Conservation (phyloP, 2,797 vertebrate genomes). For the Limnodromus scolopaceus region DNA sequence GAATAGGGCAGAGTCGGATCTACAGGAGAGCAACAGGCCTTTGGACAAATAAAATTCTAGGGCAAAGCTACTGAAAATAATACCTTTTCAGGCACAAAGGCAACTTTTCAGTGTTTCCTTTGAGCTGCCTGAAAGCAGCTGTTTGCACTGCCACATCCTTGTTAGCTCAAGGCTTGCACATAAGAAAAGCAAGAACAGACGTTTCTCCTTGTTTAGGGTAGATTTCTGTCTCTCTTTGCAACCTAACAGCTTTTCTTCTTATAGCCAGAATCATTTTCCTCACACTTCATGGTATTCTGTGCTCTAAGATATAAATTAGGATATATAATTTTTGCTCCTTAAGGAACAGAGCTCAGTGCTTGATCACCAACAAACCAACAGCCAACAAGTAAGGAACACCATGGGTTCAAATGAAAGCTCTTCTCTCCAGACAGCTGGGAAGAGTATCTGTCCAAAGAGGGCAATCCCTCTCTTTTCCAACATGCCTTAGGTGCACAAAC, state of each 20-base stretch:
- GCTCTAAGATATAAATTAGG: background rate
- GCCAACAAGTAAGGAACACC: background rate
- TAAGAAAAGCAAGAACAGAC: background rate
- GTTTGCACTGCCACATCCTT: background rate
- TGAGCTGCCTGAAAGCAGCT: background rate
- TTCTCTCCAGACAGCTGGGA: fast-evolving
- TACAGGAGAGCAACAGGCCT: background rate
- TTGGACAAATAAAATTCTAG: background rate
- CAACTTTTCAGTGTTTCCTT: background rate
- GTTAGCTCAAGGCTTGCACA: background rate
- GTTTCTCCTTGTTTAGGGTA: background rate
- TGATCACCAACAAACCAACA: background rate
- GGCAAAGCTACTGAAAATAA: background rate
- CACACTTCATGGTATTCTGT: background rate
- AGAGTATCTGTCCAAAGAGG: background rate
- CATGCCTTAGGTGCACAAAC: background rate
- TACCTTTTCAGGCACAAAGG: background rate
- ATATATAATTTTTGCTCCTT: background rate
- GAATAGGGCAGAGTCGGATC: background rate
- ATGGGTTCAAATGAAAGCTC: fast-evolving
- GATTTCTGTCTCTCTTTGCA: background rate
- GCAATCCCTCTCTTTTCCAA: background rate
- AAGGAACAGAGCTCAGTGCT: background rate
- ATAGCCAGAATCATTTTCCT: background rate
- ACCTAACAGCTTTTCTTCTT: background rate